Evolutionary conservation across 1,140 invertebrate genomes (phyloP).

Genomic region (Bombus breviceps): DNA sequence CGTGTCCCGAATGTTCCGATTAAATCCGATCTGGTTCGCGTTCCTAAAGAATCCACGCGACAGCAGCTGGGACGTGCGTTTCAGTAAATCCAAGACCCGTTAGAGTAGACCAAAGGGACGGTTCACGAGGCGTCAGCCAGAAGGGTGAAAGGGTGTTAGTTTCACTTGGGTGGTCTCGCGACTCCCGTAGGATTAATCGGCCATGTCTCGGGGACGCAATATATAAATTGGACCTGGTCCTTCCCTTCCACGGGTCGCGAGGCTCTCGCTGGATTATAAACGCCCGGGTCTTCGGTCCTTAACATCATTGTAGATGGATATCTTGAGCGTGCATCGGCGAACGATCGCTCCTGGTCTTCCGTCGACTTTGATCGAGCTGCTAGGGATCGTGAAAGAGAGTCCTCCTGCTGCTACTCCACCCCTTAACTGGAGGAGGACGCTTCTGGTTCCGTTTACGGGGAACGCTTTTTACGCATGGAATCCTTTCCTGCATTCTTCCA

Average conservation of each 20-base stretch:
- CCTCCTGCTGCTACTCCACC: background rate
- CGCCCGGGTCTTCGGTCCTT: constrained; percentile 76
- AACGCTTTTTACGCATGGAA: constrained; percentile 9
- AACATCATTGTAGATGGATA: constrained; percentile 80
- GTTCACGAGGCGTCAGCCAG: constrained; percentile 75
- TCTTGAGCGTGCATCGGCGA: constrained; percentile 73
- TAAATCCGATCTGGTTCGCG: constrained; percentile 45
- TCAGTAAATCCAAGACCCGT: constrained; percentile 66
- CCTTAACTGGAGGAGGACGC: background rate
- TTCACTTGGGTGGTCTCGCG: constrained; percentile 81
- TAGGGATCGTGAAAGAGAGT: background rate
- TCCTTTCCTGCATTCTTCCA: constrained; percentile 22
- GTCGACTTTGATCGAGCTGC: constrained; percentile 79
- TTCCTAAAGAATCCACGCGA: constrained; percentile 9
- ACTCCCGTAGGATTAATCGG: constrained; percentile 80
- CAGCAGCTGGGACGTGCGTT: constrained; percentile 58
- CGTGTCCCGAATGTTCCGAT: constrained; percentile 39
- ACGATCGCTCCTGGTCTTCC: constrained; percentile 74
- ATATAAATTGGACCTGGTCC: constrained; percentile 80
- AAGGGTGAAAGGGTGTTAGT: constrained; percentile 79
- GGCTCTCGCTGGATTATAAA: constrained; percentile 77
- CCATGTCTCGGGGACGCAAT: constrained; percentile 76
- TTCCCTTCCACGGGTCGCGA: constrained; percentile 61
- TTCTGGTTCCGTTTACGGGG: constrained; percentile 23
- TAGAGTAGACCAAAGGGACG: constrained; percentile 73